Evolutionary conservation across 1,140 invertebrate species (phyloP).

Genomic region (Drosophila hydei): DNA sequence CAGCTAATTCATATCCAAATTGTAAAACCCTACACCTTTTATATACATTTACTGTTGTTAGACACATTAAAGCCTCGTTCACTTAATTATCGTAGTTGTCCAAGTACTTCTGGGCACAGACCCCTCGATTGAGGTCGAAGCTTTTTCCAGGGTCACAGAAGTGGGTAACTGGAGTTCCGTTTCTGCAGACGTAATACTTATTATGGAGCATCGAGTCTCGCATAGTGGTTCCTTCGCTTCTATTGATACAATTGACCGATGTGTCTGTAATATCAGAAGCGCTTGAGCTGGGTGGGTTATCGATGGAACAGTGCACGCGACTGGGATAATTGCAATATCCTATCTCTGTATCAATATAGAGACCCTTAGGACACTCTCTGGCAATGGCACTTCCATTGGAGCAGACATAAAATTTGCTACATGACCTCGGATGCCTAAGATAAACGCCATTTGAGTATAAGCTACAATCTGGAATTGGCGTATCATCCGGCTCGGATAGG

Average conservation of each 20-base stretch:
- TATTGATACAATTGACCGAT: constrained; percentile 28
- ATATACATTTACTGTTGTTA: constrained; percentile 8
- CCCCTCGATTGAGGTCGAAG: constrained; percentile 44
- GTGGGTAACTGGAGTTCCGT: constrained; percentile 30
- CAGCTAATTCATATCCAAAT: constrained; percentile 10
- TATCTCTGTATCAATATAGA: constrained; percentile 42
- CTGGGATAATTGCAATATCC: constrained; percentile 49
- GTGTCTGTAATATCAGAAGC: not conserved
- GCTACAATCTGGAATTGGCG: constrained; percentile 26
- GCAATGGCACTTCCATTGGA: constrained; percentile 44
- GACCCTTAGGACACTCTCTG: constrained; percentile 51
- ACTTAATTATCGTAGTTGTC: constrained; percentile 23
- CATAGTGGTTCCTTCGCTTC: constrained; percentile 16
- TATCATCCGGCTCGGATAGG: not conserved
- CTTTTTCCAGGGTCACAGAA: constrained; percentile 54
- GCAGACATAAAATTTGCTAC: constrained; percentile 59
- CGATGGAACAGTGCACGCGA: constrained; percentile 41
- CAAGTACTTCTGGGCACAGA: constrained; percentile 32
- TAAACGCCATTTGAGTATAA: constrained; percentile 37
- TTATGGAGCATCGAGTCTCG: constrained; percentile 43
- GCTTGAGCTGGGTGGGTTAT: not conserved
- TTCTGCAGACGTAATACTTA: constrained; percentile 53
- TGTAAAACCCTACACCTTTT: constrained; percentile 12
- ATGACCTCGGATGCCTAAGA: constrained; percentile 44
- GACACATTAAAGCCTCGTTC: not conserved